Base-by-base conservation (phyloP, 2,888 invertebrate genomes). In the Azorinus chamasolen region DNA sequence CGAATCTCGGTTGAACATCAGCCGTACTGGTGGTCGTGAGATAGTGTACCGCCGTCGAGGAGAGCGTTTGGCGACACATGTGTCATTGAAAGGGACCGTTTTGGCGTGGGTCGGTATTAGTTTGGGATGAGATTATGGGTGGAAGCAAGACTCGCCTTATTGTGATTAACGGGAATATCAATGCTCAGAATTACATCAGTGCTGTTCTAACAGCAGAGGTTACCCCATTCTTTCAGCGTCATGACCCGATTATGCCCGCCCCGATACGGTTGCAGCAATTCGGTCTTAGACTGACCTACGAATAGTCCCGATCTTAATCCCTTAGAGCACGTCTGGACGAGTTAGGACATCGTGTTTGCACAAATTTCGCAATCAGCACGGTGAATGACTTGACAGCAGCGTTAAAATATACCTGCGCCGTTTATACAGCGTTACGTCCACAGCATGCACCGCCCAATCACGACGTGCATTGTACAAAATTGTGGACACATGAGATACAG, bases 371-470 rank as follows among this genome's bases (percentile, higher is more conserved):
- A 54, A 54, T 27, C 14, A 20, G 27, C 32, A 32, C 27, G 12
- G 54, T 54, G 12, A 54, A 54, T 54, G 54, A 16, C 25, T 14
- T 27, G 24, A 32, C 54, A 54, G 54, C 54, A 32, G 32, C 25
- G 27, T 54, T 8, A 54, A 4, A 51, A 22, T 51, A 12, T 18
- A 51, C 51, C 54, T 54, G 54, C 54, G 54, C 54, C 54, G 54
- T 54, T 27, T 25, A 54, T 54, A 27, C 54, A 54, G 54, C 16
- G 32, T 54, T 54, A 54, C 16, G 54, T 24, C 54, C 24, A 54
- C 32, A 54, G 54, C 54, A 54, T 54, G 45, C 6, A 16, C 45
- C 45, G 45, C 45, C 45, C 14, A 18, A 8, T 54, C 25, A 27
- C 27, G 18, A 54, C 54, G 27, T 54, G 54, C 54, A 54, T 54